A percentile compares a stretch with the other conserved stretches of the same genome.
These are phyloP conservation scores for Dioctria linearis DNA, from an alignment of 2,888 invertebrate species.

Conservation along the genomic window DNA sequence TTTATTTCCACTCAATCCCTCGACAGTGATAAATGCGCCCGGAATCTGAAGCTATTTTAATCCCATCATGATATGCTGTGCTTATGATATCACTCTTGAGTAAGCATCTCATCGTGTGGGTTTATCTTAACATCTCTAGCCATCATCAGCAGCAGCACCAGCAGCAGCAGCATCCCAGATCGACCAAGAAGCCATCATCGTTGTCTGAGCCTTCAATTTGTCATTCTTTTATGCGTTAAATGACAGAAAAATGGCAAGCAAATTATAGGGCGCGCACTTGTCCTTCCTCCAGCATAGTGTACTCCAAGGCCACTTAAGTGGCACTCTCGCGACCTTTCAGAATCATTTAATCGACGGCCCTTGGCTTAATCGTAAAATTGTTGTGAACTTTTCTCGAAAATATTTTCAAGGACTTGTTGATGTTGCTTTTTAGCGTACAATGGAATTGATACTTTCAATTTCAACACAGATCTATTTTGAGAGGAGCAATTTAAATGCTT, in stretches of 20 bases:
- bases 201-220: neutral
- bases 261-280: neutral
- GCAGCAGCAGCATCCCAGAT: too few relatives aligned
- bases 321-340: neutral
- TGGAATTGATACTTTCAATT: neutral
- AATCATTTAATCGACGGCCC: conserved; percentile 29
- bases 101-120: neutral
- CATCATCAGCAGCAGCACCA: too few relatives aligned
- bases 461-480: conserved; percentile 10
- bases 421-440: neutral
- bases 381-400: conserved; percentile 12
- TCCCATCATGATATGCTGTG: conserved; percentile 22
- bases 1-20: neutral
- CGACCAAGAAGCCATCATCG: neutral
- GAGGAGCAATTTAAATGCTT: neutral
- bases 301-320: neutral
- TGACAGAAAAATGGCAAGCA: conserved; percentile 9
- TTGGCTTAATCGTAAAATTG: conserved; percentile 8
- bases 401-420: conserved; percentile 21
- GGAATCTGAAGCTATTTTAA: conserved; percentile 19
- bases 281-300: neutral
- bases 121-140: too few relatives aligned
- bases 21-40: conserved; percentile 25
- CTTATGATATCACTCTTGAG: neutral
- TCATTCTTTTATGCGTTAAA: conserved; percentile 1